Percentiles rank a stretch among this genome's conserved stretches.
Evolutionary conservation across 37 sponge, comb jelly and placozoan genomes (phyloP).

Genomic region (Aplysina aerophoba): DNA sequence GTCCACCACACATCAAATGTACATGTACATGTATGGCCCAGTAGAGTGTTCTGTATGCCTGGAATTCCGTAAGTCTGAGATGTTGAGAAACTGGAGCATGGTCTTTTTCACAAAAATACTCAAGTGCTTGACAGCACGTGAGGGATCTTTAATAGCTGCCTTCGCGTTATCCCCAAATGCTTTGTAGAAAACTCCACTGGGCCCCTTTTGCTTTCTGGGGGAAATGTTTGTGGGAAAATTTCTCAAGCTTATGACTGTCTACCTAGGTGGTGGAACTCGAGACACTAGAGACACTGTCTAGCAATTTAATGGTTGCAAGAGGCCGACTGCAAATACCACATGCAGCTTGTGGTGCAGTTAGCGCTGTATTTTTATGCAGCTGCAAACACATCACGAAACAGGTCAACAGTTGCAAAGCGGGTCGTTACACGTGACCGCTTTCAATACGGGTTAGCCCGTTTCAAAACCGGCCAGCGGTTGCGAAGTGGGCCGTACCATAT

Average conservation of each 20-base stretch:
- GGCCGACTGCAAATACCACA: no score
- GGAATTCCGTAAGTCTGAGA: no score
- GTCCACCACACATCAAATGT: no score
- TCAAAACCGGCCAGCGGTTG: neutral
- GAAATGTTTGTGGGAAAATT: no score
- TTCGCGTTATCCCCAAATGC: conserved; percentile 1
- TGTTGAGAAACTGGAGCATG: no score
- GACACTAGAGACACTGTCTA: no score
- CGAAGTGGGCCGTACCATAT: no score
- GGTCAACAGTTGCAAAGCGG: neutral
- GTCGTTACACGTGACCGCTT: neutral
- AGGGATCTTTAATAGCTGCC: conserved; percentile 5
- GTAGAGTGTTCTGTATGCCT: no score
- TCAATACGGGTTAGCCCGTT: neutral
- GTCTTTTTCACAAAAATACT: neutral
- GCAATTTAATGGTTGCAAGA: no score
- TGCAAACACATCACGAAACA: neutral
- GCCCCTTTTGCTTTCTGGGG: neutral
- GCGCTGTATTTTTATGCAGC: neutral
- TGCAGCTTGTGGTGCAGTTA: neutral
- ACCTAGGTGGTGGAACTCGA: no score
- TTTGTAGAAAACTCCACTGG: conserved; percentile 19
- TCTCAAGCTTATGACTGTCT: no score
- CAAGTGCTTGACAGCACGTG: neutral
- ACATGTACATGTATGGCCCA: no score